phyloP scores from a whole-genome alignment of 2,888 invertebrate species.

The Cartodere bifasciata region DNA sequence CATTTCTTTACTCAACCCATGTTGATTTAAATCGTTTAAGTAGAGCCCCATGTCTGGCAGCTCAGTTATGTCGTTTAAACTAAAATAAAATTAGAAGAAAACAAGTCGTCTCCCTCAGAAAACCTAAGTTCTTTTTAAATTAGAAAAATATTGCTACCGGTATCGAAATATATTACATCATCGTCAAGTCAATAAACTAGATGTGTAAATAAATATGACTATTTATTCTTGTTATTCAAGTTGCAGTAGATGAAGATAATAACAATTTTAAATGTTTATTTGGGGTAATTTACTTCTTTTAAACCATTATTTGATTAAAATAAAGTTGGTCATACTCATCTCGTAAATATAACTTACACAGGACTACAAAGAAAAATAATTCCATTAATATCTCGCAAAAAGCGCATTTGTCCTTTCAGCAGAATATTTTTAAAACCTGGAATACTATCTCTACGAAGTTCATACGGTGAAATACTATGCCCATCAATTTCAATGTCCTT shows the following conservation, averaged over 20 bases:
- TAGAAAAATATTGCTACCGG: too few relatives aligned
- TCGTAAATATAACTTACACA: conserved; percentile 48
- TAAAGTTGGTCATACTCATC: too few relatives aligned
- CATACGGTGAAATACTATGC: conserved; percentile 29
- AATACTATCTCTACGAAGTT: conserved; percentile 36
- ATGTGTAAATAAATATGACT: too few relatives aligned
- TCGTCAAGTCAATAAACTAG: too few relatives aligned
- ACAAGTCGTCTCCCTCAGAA: too few relatives aligned
- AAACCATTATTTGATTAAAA: too few relatives aligned
- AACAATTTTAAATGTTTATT: too few relatives aligned
- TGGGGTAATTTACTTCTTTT: too few relatives aligned
- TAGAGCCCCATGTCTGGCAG: conserved; percentile 65
- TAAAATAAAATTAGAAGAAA: conserved; percentile 30
- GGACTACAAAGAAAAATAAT: conserved; percentile 82
- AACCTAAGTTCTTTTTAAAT: too few relatives aligned
- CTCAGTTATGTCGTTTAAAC: conserved; percentile 74
- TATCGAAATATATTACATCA: too few relatives aligned
- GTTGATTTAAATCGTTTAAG: conserved; percentile 72
- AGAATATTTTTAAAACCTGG: conserved; percentile 55
- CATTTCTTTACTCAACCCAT: conserved; percentile 73
- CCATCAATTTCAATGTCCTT: conserved; percentile 26
- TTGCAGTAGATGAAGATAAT: too few relatives aligned
- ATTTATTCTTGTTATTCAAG: too few relatives aligned
- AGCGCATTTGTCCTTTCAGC: conserved; percentile 76
- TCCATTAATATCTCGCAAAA: conserved; percentile 64